phyloP scores from a whole-genome alignment of 2,888 invertebrate genomes.

The Agrochola macilenta region DNA sequence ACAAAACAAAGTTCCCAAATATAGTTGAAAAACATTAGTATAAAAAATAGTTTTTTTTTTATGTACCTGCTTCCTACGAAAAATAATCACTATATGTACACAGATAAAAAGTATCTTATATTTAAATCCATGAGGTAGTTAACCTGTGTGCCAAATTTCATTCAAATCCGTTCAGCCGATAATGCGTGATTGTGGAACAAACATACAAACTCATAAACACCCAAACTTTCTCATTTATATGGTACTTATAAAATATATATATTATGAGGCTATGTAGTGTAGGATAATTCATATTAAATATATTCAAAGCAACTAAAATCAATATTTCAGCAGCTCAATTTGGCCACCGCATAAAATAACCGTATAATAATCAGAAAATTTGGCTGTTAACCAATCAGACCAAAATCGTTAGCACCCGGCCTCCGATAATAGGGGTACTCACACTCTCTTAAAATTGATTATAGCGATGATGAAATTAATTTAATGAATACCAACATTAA shows the following conservation, averaged over 20 bases:
- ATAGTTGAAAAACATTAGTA: background rate
- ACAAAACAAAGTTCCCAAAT: background rate
- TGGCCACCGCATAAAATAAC: background rate
- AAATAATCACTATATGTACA: background rate
- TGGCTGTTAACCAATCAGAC: background rate
- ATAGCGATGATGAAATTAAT: background rate
- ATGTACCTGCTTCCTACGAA: background rate
- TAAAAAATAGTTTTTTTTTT: background rate
- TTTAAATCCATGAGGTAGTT: background rate
- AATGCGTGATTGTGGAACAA: no score
- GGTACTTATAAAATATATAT: no score
- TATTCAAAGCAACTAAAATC: background rate
- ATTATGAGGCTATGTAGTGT: no score
- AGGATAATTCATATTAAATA: background rate
- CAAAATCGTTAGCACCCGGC: conserved; percentile 1
- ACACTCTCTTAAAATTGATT: conserved; percentile 7
- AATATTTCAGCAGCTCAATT: conserved; percentile 8
- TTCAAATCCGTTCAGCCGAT: background rate
- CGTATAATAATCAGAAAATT: conserved; percentile 3
- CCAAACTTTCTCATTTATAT: background rate
- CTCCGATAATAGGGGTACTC: conserved; percentile 5
- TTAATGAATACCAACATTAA: background rate
- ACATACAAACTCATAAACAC: background rate
- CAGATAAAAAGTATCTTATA: background rate
- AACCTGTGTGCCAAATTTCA: no score